Base-by-base conservation (phyloP, 2,113 vertebrate species). In the Camelus bactrianus region DNA sequence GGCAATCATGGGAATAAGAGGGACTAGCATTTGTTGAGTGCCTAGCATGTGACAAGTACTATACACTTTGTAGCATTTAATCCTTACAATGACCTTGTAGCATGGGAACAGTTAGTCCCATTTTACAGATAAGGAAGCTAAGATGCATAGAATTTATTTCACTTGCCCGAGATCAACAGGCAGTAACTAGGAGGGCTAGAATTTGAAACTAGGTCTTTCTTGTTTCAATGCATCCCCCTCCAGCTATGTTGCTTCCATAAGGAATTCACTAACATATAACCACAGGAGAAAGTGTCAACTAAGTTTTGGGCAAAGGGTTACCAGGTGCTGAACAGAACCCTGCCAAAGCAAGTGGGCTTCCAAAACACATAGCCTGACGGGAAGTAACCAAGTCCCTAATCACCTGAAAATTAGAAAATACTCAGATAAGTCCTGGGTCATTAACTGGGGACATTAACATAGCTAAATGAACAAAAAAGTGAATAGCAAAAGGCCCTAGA, bases 331-430 rank as follows among this genome's bases (percentile, higher is more conserved):
- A 85, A 88, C 24, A 62, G 17, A 88, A 32, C 11, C 7, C 13
- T 81, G 69, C 1, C 46, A 95, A 80, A 93, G 80, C 14, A 76
- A 73, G 12, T 62, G 24, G 28, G 28, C 15, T 95, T 17, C 93
- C 79, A 83, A 90, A 93, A 54, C 79, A 35, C 6, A 84, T 46
- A 79, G 4, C 19, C 32, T 85, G 28, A 67, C 85, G 64, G 22
- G 88, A 95, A 95, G 30, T 35, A 92, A 73, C 13, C 4, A 26
- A 84, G 8, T 28, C 9, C 48, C 12, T 15, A 88, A 42, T 65
- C 16, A 77, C 38, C 38, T 91, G 54, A 85, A 95, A 91, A 86
- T 88, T 56, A 54, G n/a, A 90, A 84, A 70, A 93, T 88, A 32
- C 14, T 42, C 26, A 46, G 92, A 65, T 94, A 75, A 92, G 54